A percentile compares a stretch with the other conserved stretches of the same genome.
Conservation (phyloP, 2,113 vertebrate species). For the Podiceps cristatus region DNA sequence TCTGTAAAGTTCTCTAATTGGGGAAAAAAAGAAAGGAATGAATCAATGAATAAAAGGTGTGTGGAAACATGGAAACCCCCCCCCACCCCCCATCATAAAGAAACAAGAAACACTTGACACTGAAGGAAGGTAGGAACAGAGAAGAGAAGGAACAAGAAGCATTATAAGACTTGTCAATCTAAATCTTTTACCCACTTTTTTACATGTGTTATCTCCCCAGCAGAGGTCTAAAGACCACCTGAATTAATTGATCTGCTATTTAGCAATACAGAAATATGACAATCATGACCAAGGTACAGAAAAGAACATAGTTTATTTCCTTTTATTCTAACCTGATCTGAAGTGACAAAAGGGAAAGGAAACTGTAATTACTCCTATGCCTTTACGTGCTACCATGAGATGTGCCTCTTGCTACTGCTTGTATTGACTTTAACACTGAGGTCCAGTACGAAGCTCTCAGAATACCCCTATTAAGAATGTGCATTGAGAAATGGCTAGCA, state of each 20-base stretch:
- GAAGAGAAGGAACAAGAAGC: background rate
- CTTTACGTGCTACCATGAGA: background rate
- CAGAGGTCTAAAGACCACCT: background rate
- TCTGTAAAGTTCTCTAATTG: background rate
- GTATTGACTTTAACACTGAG: background rate
- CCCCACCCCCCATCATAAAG: background rate
- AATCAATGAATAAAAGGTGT: background rate
- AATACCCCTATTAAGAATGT: background rate
- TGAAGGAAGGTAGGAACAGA: background rate
- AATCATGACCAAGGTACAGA: background rate
- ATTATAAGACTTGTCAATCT: accelerated
- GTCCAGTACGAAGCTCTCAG: background rate
- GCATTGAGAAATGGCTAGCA: background rate
- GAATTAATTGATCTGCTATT: background rate
- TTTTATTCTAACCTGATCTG: background rate
- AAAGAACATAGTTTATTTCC: background rate
- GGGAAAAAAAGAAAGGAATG: background rate
- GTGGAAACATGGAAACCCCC: background rate
- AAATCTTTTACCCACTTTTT: background rate
- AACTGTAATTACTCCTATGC: background rate
- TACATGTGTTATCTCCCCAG: background rate
- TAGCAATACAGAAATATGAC: background rate
- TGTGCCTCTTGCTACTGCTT: background rate
- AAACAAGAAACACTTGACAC: background rate
- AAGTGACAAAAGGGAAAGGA: background rate